Evolutionary conservation across 2,888 invertebrate genomes (phyloP).

Genomic region (Limnephilus rhombicus): DNA sequence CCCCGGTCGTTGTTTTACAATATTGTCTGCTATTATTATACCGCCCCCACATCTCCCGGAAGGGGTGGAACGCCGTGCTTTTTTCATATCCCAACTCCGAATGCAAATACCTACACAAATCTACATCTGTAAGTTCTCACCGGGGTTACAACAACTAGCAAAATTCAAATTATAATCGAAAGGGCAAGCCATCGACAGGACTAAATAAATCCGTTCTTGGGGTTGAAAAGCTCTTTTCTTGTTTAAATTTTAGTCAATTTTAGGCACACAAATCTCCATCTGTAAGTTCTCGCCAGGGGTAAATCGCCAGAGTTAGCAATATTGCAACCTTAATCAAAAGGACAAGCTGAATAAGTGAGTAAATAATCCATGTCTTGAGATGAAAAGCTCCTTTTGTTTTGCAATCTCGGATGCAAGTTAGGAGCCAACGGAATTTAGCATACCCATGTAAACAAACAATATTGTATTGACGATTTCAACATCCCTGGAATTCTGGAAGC

Average conservation of each 20-base stretch:
- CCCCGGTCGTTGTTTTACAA: neutral
- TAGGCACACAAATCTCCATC: neutral
- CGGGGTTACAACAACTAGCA: neutral
- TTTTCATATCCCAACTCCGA: constrained; percentile 28
- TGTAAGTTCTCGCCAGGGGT: neutral
- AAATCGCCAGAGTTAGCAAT: neutral
- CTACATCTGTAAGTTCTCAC: neutral
- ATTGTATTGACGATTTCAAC: no score
- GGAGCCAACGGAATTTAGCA: no score
- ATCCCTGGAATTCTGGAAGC: no score
- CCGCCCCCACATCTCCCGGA: neutral
- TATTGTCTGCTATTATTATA: constrained; percentile 9
- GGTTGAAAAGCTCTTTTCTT: neutral
- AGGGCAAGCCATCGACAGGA: neutral
- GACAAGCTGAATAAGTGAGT: neutral
- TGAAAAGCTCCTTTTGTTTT: no score
- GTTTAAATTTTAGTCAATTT: neutral
- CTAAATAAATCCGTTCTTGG: neutral
- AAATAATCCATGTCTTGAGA: no score
- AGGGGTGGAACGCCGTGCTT: constrained; percentile 31
- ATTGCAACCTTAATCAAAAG: neutral
- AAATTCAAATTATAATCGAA: neutral
- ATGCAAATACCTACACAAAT: constrained; percentile 8
- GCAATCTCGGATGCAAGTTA: no score
- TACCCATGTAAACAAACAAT: no score